Conservation (phyloP, 2,797 vertebrate species). For the Phataginus tricuspis region DNA sequence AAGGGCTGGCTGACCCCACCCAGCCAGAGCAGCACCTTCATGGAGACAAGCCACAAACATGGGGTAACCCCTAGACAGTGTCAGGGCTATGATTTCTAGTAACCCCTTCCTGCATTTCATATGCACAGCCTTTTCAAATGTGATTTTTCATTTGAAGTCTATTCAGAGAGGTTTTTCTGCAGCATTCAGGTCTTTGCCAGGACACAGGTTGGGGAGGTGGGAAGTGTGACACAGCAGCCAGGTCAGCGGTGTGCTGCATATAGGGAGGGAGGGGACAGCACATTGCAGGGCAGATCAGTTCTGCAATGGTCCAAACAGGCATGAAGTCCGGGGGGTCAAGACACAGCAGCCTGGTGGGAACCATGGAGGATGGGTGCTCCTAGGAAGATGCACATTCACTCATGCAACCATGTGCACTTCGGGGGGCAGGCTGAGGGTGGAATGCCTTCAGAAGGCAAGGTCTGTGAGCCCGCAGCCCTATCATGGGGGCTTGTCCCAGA, state of each 20-base stretch:
- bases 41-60: not conserved
- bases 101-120: fast-evolving
- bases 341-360: not conserved
- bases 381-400: fast-evolving
- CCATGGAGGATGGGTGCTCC: not conserved
- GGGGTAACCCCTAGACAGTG: not conserved
- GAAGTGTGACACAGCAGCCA: not conserved
- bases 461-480: not conserved
- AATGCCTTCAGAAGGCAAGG: not conserved
- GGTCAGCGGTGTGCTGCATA: not conserved
- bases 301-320: too few relatives aligned
- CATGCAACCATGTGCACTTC: not conserved
- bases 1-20: not conserved
- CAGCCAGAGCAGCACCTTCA: not conserved
- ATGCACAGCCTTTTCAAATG: not conserved
- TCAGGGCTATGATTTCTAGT: not conserved
- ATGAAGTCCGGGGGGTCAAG: too few relatives aligned
- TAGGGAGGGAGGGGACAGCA: fast-evolving
- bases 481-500: not conserved
- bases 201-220: not conserved
- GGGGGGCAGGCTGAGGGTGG: not conserved
- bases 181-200: not conserved
- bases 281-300: not conserved
- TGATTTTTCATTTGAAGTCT: not conserved
- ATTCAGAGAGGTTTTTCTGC: not conserved